A percentile compares a stretch with the other conserved stretches of the same genome.
Conservation (phyloP, 1,140 invertebrate species). For the Eumaeus atala region DNA sequence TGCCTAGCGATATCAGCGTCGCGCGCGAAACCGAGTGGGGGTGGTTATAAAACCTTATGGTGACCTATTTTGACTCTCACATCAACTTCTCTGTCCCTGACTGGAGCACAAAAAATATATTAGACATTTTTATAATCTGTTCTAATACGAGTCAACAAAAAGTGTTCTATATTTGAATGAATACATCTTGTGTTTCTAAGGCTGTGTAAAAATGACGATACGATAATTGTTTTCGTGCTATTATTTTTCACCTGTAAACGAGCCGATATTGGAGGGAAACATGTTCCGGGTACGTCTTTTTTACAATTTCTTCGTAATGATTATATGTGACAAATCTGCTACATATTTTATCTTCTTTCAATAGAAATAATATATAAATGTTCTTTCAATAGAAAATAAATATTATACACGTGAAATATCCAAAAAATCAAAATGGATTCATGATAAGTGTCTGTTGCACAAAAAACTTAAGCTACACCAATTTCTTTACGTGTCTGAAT, state of each 20-base stretch:
- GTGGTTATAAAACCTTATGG: constrained; percentile 40
- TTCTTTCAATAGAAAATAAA: too few relatives aligned
- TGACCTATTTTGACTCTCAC: constrained; percentile 56
- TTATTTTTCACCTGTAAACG: not conserved
- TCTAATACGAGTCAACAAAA: not conserved
- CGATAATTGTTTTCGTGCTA: not conserved
- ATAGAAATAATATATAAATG: too few relatives aligned
- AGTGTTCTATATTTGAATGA: not conserved
- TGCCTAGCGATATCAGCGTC: not conserved
- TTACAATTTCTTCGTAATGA: not conserved
- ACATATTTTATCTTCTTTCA: too few relatives aligned
- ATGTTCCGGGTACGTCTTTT: not conserved
- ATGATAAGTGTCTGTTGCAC: too few relatives aligned
- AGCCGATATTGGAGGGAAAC: not conserved
- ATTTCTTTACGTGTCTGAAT: too few relatives aligned
- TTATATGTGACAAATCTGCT: too few relatives aligned
- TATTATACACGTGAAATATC: too few relatives aligned
- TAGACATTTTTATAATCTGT: constrained; percentile 6
- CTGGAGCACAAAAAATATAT: constrained; percentile 13
- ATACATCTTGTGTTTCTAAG: too few relatives aligned
- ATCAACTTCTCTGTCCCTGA: constrained; percentile 24
- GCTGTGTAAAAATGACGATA: too few relatives aligned
- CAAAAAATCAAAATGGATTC: too few relatives aligned
- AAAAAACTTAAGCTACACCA: too few relatives aligned
- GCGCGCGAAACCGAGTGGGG: constrained; percentile 30